Base-by-base conservation (phyloP, 2,797 vertebrate genomes). In the Champsocephalus gunnari region DNA sequence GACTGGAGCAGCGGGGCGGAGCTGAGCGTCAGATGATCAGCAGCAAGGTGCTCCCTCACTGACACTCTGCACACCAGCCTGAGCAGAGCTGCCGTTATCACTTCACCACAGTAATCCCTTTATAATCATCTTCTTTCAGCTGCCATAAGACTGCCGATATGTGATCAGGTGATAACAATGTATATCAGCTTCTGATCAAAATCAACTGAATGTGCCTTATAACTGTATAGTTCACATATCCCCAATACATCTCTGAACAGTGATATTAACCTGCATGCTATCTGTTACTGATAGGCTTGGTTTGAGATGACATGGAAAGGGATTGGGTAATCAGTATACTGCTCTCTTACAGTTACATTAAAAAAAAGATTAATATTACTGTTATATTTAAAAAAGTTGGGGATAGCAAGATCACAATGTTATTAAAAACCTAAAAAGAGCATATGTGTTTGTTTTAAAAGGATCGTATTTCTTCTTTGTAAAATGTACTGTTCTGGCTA, bases 1-100 rank as follows among this genome's bases (percentile, higher is more conserved):
- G 85, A 59, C 76, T 34, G 83, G 79, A 76, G 82, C 56, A 73
- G 82, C 60, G 71, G 86, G 93, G 92, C 90, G 93, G 93, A 92
- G 93, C 88, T 59, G 83, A 79, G 77, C 75, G 92, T 92, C 91
- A 92, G 93, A 88, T 91, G 94, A 92, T 84, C 88, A 84, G 88
- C 6, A 74, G 50, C 71, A 89, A 87, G 85, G 87, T 89, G 84
- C 76, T 89, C 87, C 75, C 80, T 79, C 80, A 32, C 70, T 51
- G 71, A 71, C 51, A 3, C 68, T 69, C 80, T 71, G 49, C 66
- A 57, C 47, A 43, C 76, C 74, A 71, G 86, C 60, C 24, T 34
- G 0, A 62, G 57, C 75, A 45, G 45, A 61, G 60, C 51, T 53
- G 51, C 80, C 57, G 8, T 11, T 77, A 51, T 63, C 7, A 50